These are phyloP conservation scores for Upupa epops DNA, from an alignment of 2,113 vertebrate genomes.

Conservation along the genomic window DNA sequence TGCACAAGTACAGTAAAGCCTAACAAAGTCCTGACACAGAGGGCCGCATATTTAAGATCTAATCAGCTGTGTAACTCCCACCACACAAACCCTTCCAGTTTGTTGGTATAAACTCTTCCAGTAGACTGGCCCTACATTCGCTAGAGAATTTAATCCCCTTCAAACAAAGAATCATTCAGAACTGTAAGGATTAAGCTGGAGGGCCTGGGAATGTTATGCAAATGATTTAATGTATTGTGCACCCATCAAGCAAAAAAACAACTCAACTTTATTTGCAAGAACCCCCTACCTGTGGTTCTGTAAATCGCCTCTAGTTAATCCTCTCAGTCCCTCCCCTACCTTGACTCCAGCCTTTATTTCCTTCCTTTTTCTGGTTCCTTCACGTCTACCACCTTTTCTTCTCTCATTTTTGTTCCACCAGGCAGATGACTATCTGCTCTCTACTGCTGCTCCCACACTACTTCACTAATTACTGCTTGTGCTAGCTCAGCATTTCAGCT, in stretches of 20 bases:
- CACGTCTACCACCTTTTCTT: not conserved
- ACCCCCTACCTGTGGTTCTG: not conserved
- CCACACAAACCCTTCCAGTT: not conserved
- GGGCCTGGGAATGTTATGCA: slow-evolving; percentile 29
- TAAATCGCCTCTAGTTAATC: not conserved
- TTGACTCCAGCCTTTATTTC: not conserved
- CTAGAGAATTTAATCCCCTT: not conserved
- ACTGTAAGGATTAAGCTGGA: not conserved
- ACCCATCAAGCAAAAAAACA: not conserved
- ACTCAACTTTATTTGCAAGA: not conserved
- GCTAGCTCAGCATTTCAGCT: not conserved
- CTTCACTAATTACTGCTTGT: not conserved
- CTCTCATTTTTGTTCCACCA: not conserved
- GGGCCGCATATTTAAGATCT: not conserved
- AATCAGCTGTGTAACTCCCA: not conserved
- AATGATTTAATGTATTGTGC: not conserved
- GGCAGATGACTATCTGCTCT: not conserved
- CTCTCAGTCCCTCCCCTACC: not conserved
- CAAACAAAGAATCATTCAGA: slow-evolving; percentile 16
- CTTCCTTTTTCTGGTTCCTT: not conserved
- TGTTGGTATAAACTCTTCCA: not conserved
- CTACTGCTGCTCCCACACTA: not conserved
- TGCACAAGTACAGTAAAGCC: not conserved
- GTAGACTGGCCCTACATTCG: not conserved
- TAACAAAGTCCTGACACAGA: not conserved